A percentile compares a stretch with the other conserved stretches of the same genome.
Conservation (phyloP, 2,888 invertebrate species). For the Scrobipalpa atriplicella region DNA sequence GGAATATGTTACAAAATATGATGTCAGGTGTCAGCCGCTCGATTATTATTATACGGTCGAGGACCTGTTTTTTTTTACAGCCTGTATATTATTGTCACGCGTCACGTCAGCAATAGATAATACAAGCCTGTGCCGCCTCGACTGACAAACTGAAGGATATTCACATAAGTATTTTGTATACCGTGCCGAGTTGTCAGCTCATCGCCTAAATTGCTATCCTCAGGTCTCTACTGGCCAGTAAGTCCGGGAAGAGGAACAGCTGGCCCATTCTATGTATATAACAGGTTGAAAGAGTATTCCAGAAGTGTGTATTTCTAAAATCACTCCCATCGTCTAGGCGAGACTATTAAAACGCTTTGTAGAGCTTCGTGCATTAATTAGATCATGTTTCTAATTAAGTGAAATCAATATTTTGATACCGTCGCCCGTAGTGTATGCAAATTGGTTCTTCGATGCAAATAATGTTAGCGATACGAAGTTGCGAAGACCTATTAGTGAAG, state of each 20-base stretch:
- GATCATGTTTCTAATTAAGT: conserved; percentile 30
- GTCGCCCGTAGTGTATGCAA: conserved; percentile 18
- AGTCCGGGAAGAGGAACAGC: not conserved
- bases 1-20: too few relatives aligned
- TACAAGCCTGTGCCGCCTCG: too few relatives aligned
- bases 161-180: too few relatives aligned
- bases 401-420: conserved; percentile 28
- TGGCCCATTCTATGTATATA: not conserved
- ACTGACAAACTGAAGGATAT: too few relatives aligned
- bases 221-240: not conserved
- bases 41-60: too few relatives aligned
- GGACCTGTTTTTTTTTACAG: too few relatives aligned
- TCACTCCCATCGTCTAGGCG: conserved; percentile 38
- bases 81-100: too few relatives aligned
- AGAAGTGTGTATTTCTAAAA: not conserved
- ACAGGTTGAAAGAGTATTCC: not conserved
- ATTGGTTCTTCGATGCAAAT: conserved; percentile 19
- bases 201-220: too few relatives aligned
- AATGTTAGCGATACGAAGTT: conserved; percentile 12
- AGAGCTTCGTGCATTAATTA: conserved; percentile 30
- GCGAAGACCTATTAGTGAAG: conserved; percentile 5
- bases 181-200: too few relatives aligned
- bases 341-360: conserved; percentile 51
- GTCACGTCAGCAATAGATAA: too few relatives aligned
- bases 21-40: too few relatives aligned